Percentiles rank a stretch among this genome's conserved stretches.
Evolutionary conservation across 1,140 invertebrate species (phyloP).

Genomic region (Bombus confusus): DNA sequence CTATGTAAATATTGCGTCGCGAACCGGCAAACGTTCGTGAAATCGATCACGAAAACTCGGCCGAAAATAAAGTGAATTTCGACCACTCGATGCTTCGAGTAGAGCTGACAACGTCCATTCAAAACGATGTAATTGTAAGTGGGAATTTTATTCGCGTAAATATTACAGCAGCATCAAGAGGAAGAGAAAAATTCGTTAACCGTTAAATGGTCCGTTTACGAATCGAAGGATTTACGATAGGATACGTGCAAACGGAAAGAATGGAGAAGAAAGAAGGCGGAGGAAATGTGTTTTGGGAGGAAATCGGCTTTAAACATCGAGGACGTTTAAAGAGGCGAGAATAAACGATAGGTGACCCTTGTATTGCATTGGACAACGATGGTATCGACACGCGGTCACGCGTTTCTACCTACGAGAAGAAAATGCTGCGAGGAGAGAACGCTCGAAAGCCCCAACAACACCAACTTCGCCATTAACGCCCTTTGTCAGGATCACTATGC

Average conservation of each 20-base stretch:
- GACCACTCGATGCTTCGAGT: background rate
- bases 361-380: background rate
- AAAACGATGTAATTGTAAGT: no score
- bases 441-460: slow-evolving; percentile 30
- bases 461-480: slow-evolving; percentile 41
- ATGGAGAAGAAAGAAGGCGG: no score
- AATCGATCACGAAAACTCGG: background rate
- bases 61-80: background rate
- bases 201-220: background rate
- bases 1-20: background rate
- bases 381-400: slow-evolving; percentile 32
- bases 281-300: background rate
- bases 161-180: background rate
- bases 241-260: background rate
- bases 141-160: no score
- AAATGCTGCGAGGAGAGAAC: background rate
- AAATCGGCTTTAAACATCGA: slow-evolving; percentile 10
- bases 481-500: slow-evolving; percentile 24
- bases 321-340: slow-evolving; percentile 9
- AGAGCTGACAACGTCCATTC: background rate
- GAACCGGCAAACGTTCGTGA: background rate
- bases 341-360: background rate
- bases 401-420: background rate
- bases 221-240: background rate
- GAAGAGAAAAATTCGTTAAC: background rate